Percentiles rank a stretch among this genome's conserved stretches.
Evolutionary conservation across 2,797 vertebrate genomes (phyloP).

Genomic region (Xiphophorus birchmanni): DNA sequence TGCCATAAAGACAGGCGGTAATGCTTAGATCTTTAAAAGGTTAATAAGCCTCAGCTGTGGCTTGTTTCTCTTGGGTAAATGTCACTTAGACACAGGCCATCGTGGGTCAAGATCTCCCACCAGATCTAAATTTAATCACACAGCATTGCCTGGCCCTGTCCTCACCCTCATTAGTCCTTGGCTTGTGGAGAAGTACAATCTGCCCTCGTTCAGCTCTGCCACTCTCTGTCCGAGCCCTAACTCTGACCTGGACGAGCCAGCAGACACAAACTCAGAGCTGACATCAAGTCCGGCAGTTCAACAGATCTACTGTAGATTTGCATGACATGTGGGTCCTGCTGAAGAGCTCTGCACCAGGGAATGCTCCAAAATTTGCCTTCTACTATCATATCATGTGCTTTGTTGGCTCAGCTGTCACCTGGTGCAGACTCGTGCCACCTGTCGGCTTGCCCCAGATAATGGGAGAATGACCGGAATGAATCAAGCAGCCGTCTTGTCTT

Average conservation of each 20-base stretch:
- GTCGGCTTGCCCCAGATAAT: slow-evolving; percentile 90
- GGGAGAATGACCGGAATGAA: slow-evolving; percentile 92
- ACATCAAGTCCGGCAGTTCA: slow-evolving; percentile 37
- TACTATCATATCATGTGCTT: slow-evolving; percentile 44
- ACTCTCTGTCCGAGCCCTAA: slow-evolving; percentile 53
- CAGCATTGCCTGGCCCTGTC: slow-evolving; percentile 77
- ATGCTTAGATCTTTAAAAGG: slow-evolving; percentile 83
- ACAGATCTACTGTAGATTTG: slow-evolving; percentile 33
- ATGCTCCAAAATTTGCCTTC: slow-evolving; percentile 39
- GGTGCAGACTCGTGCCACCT: slow-evolving; percentile 89
- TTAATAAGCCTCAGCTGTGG: slow-evolving; percentile 86
- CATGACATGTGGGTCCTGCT: slow-evolving; percentile 31
- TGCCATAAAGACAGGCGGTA: slow-evolving; percentile 81
- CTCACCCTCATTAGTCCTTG: slow-evolving; percentile 86
- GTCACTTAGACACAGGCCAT: slow-evolving; percentile 86
- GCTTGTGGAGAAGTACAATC: slow-evolving; percentile 77
- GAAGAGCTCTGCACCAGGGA: slow-evolving; percentile 41
- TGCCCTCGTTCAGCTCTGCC: slow-evolving; percentile 69
- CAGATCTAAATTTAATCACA: slow-evolving; percentile 89
- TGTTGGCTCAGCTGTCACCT: slow-evolving; percentile 86
- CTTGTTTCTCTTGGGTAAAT: slow-evolving; percentile 85
- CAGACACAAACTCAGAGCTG: slow-evolving; percentile 34
- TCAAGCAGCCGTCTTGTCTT: slow-evolving; percentile 93
- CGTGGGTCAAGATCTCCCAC: slow-evolving; percentile 85
- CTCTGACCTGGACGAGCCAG: slow-evolving; percentile 52